A percentile compares a stretch with the other conserved stretches of the same genome.
Conservation (phyloP, 2,888 invertebrate genomes). For the Thereva nobilitata region DNA sequence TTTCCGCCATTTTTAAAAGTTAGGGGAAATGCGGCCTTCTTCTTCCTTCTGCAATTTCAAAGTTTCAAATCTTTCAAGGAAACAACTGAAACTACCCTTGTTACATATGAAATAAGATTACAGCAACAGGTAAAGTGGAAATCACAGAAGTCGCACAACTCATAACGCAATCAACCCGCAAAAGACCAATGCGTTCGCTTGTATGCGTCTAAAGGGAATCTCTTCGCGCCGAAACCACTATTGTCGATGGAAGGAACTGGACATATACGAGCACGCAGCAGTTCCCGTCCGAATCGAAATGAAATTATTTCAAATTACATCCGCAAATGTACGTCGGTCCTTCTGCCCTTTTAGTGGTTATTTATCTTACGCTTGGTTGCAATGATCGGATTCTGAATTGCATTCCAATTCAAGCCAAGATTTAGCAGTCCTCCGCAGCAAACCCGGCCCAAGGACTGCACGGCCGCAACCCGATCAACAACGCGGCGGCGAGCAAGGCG, state of each 20-base stretch:
- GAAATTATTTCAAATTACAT: constrained; percentile 24
- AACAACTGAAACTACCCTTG: too few species aligned
- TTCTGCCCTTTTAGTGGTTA: constrained; percentile 22
- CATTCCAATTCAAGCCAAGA: constrained; percentile 24
- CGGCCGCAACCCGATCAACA: too few species aligned
- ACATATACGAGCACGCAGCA: too few species aligned
- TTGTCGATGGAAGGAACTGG: too few species aligned
- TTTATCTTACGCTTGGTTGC: constrained; percentile 27
- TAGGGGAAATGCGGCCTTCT: too few species aligned
- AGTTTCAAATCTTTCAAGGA: too few species aligned
- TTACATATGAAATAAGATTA: neutral
- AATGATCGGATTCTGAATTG: constrained; percentile 19
- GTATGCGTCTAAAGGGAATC: too few species aligned
- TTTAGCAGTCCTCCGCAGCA: neutral
- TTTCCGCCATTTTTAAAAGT: too few species aligned
- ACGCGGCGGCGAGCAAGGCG: constrained; percentile 3
- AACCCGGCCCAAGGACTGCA: neutral
- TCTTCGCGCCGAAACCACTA: too few species aligned
- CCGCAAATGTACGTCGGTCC: constrained; percentile 7
- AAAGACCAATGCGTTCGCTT: neutral
- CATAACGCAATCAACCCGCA: constrained; percentile 31
- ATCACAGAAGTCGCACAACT: constrained; percentile 33
- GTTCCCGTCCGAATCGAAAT: neutral
- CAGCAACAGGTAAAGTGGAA: constrained; percentile 23
- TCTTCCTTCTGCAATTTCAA: too few species aligned